Evolutionary conservation across 1,140 invertebrate species (phyloP), one percentile per base, ranked within the genome.

Genomic region (Daktulosphaira vitifoliae): DNA sequence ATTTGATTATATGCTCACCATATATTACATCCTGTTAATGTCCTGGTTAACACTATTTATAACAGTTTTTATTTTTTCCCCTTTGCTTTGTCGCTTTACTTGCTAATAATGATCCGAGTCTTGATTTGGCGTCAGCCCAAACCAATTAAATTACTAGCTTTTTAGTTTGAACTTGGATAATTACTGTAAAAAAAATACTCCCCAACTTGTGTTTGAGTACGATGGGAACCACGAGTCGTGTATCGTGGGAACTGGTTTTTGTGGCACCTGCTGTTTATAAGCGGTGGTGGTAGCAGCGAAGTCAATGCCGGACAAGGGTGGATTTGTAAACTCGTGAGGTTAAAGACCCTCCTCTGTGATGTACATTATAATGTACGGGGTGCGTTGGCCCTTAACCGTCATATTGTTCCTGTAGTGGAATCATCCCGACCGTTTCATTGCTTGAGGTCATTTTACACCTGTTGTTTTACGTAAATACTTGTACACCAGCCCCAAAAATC

Each of bases 381-480:
- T 29, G 56, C 42, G 42, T 39, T 62, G 56, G 42, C 56, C 56
- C 56, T 62, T 46, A 62, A 62, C 56, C 56, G 42, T 8, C 56
- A 62, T 62, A 62, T 62, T 62, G 56, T 62, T 62, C 56, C 42
- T 9, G n/a, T 48, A 25, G 44, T 39, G 42, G 16, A 62, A 62
- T 62, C 56, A 46, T 62, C 25, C 56, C 56, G 25, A 5, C 29
- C 6, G 42, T 62, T 62, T 62, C 56, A 62, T 62, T 62, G 56
- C 46, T 48, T 62, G 26, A 16, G 56, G 56, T 62, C 56, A 62
- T 46, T 62, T 62, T 62, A 48, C 56, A 62, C 56, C 56, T 62
- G 56, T 62, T 62, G 56, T 62, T 62, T 62, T 62, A 20, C 18
- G 23, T 62, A 46, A 46, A 46, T 62, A 4, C 29, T 33, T 33